Conservation (phyloP, 2,797 vertebrate species). For the Labeo calbasu region DNA sequence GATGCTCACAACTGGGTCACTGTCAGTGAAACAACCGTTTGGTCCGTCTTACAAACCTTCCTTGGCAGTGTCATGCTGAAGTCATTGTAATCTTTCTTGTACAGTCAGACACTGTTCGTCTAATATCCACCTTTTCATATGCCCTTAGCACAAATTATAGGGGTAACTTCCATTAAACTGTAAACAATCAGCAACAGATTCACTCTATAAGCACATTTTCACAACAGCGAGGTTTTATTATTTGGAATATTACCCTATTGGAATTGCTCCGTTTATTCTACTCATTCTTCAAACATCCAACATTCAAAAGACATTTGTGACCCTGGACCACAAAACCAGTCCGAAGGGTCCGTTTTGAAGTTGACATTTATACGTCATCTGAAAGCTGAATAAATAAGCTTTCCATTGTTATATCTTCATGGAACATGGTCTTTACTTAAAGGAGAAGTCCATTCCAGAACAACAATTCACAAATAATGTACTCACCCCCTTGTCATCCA, state of each 20-base stretch:
- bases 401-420: too few species aligned
- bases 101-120: background rate
- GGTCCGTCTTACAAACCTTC: background rate
- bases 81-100: background rate
- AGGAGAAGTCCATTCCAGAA: too few species aligned
- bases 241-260: too few species aligned
- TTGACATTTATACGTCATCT: too few species aligned
- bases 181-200: background rate
- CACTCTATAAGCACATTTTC: background rate
- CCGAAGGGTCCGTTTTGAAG: too few species aligned
- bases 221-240: background rate
- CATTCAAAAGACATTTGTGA: background rate
- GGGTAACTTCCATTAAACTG: background rate
- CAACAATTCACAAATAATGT: too few species aligned
- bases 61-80: background rate
- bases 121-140: background rate
- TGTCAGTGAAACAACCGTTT: conserved; percentile 8
- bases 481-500: too few species aligned
- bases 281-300: background rate
- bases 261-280: too few species aligned
- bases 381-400: too few species aligned
- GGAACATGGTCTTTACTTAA: too few species aligned
- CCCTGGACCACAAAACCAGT: too few species aligned
- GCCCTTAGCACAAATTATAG: background rate
- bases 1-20: conserved; percentile 5